Evolutionary conservation across 2,888 invertebrate species (phyloP).

Genomic region (Drosophila suboccidentalis): DNA sequence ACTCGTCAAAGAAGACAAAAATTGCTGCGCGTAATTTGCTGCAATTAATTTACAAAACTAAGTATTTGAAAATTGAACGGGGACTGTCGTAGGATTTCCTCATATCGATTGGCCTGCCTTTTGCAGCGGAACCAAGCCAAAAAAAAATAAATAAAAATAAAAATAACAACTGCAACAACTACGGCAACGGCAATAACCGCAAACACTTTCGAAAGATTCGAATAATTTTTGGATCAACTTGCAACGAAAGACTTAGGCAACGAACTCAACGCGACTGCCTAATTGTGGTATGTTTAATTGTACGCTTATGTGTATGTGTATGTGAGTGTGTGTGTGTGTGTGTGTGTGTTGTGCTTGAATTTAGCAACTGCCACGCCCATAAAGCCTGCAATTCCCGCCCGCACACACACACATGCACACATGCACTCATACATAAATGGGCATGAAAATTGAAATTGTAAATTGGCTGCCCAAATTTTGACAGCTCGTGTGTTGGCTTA

Average conservation of each 20-base stretch:
- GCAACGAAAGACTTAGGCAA: slow-evolving; percentile 51
- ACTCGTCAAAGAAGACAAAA: slow-evolving; percentile 10
- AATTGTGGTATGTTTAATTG: slow-evolving; percentile 39
- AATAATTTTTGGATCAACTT: slow-evolving; percentile 27
- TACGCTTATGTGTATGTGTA: background rate
- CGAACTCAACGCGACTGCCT: slow-evolving; percentile 36
- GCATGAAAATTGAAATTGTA: slow-evolving; percentile 47
- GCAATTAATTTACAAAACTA: slow-evolving; percentile 52
- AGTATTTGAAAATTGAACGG: slow-evolving; percentile 34
- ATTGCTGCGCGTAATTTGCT: slow-evolving; percentile 45
- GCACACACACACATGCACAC: slow-evolving; percentile 11
- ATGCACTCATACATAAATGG: slow-evolving; percentile 22
- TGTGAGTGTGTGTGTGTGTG: background rate
- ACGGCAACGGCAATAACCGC: slow-evolving; percentile 13
- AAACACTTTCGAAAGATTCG: slow-evolving; percentile 47
- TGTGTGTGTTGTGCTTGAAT: slow-evolving; percentile 24
- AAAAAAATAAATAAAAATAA: slow-evolving; percentile 15
- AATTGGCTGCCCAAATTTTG: slow-evolving; percentile 39
- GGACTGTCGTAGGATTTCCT: slow-evolving; percentile 47
- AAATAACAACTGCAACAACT: slow-evolving; percentile 3
- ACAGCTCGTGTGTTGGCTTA: slow-evolving; percentile 44
- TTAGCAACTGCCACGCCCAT: slow-evolving; percentile 38
- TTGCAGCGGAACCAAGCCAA: slow-evolving; percentile 46
- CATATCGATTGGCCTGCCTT: slow-evolving; percentile 52
- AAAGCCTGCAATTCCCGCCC: slow-evolving; percentile 4